phyloP scores from a whole-genome alignment of 1,140 invertebrate species.

The Drosophila micromelanica region DNA sequence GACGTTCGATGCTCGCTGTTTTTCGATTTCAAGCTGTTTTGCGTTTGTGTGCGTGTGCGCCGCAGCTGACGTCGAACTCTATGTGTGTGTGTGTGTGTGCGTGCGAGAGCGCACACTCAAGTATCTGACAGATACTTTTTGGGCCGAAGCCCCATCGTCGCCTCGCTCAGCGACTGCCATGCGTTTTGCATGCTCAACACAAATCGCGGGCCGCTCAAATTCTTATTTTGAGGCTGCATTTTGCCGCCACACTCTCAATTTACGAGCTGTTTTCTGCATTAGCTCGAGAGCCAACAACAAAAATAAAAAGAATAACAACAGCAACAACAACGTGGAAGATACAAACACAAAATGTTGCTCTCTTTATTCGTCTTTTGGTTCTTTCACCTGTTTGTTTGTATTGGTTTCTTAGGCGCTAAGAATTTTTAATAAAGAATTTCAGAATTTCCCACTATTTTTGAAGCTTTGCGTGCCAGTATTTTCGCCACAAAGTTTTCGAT shows the following conservation, averaged over 20 bases:
- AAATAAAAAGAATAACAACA: constrained; percentile 1
- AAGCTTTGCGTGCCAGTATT: constrained; percentile 65
- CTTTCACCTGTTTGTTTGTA: constrained; percentile 34
- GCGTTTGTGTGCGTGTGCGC: constrained; percentile 55
- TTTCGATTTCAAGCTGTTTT: constrained; percentile 70
- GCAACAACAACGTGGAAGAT: not conserved
- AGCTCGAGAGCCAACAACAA: constrained; percentile 1
- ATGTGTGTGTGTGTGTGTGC: constrained; percentile 18
- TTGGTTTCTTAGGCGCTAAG: constrained; percentile 24
- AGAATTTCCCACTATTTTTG: constrained; percentile 63
- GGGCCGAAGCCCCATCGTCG: constrained; percentile 30
- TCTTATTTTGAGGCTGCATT: constrained; percentile 73
- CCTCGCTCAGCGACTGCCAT: constrained; percentile 8
- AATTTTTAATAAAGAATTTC: constrained; percentile 55
- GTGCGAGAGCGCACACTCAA: constrained; percentile 49
- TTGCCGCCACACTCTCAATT: constrained; percentile 49
- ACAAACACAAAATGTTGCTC: constrained; percentile 7
- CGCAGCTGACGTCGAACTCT: constrained; percentile 8
- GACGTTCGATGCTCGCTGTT: constrained; percentile 80
- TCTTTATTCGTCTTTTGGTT: constrained; percentile 3
- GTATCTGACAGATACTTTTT: constrained; percentile 58
- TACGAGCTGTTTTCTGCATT: constrained; percentile 33
- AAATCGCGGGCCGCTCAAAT: constrained; percentile 42
- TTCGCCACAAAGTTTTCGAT: constrained; percentile 7
- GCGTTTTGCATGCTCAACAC: constrained; percentile 54